These are phyloP conservation scores for Onychorhynchus coronatus DNA, from an alignment of 2,113 vertebrate genomes.

Conservation along the genomic window DNA sequence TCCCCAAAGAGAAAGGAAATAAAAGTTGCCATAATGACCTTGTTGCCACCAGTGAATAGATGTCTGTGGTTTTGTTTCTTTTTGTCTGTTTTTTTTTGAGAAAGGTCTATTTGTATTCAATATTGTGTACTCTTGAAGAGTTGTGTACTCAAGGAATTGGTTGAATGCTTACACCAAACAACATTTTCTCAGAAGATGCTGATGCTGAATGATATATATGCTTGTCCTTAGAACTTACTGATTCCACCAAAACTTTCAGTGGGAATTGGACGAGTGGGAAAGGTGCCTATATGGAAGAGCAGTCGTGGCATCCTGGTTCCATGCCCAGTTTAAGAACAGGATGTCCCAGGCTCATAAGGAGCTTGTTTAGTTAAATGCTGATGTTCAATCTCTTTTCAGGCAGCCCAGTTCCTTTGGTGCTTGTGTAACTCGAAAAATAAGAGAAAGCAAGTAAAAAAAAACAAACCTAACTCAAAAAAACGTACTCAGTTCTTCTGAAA, in stretches of 20 bases:
- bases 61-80: not conserved
- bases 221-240: not conserved
- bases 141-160: not conserved
- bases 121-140: not conserved
- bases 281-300: not conserved
- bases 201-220: fast-evolving
- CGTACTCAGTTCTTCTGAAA: not conserved
- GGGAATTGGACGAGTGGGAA: not conserved
- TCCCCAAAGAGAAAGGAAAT: not conserved
- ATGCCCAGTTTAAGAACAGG: not conserved
- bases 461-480: no score
- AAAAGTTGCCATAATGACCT: not conserved
- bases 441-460: not conserved
- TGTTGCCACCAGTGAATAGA: not conserved
- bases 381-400: not conserved
- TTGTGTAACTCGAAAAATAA: not conserved
- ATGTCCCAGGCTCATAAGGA: not conserved
- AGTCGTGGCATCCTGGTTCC: not conserved
- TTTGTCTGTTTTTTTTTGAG: not conserved
- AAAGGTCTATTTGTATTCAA: not conserved
- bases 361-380: not conserved
- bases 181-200: not conserved
- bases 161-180: not conserved
- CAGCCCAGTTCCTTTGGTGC: not conserved
- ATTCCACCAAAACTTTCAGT: not conserved